Base-by-base conservation (phyloP, 1,140 invertebrate genomes). In the Drosophila auraria region DNA sequence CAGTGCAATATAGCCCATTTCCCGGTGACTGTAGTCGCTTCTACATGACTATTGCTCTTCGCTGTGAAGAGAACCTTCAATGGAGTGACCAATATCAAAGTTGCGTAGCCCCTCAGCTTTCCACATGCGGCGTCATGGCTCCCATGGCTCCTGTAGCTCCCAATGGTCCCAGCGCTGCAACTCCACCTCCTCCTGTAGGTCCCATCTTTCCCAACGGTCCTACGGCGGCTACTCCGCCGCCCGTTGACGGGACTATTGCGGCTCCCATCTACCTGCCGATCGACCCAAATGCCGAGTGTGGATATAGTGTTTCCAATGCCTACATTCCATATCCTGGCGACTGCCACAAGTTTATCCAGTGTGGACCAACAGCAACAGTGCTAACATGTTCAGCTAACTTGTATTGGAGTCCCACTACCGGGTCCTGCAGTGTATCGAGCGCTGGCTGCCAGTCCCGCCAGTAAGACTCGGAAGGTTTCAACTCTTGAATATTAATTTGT, bases 301-400 rank as follows among this genome's bases (percentile, higher is more conserved):
- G 5, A 3, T 42, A 45, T 4, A 47, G 30, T 61, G n/a, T 49
- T 20, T 14, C 45, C 25, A 56, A 17, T 9, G 25, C 56, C 2
- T 91, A 82, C 61, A 45, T 89, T 8, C 54, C 76, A 11, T 83
- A 91, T 78, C 91, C 91, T 2, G 66, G 49, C 11, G 73, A 91
- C 71, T 92, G 91, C 15, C 75, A 71, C 6, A 87, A 90, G 62
- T 92, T 92, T 17, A 87, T 91, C 15, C 30, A 77, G 8, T 92
- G 91, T 14, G 81, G 83, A 17, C 76, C 73, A 25, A 63, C 30
- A 3, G 61, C 58, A 1, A 59, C 25, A 11, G 74, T 92, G 12
- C 27, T 87, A 2, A 71, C 38, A 12, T 92, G 91, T 11, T 50
- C 73, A 0, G 70, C 15, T 6, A 45, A 73, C 25, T 68, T 90